These are phyloP conservation scores for Tychaedon coryphoeus DNA, from an alignment of 2,113 vertebrate species.

Conservation along the genomic window DNA sequence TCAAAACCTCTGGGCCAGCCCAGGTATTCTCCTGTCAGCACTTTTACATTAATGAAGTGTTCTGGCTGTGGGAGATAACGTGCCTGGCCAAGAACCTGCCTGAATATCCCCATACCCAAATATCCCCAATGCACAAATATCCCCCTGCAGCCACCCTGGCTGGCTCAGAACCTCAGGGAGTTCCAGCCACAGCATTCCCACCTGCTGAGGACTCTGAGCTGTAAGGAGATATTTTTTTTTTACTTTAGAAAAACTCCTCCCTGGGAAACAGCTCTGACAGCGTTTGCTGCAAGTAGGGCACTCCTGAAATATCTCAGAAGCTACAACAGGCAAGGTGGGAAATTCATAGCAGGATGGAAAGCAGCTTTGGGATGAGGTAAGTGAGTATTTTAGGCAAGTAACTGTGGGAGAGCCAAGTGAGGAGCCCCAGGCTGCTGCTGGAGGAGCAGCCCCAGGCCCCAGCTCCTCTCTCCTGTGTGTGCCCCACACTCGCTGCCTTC, in stretches of 20 bases:
- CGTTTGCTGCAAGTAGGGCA: not conserved
- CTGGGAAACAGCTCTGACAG: not conserved
- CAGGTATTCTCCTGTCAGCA: not conserved
- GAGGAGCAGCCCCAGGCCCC: not conserved
- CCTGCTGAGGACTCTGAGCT: accelerated
- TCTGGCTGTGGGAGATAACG: not conserved
- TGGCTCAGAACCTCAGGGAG: not conserved
- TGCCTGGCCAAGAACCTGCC: not conserved
- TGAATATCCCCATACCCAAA: not conserved
- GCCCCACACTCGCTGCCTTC: not conserved
- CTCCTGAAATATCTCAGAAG: not conserved
- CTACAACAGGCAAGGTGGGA: not conserved
- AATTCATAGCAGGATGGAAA: not conserved
- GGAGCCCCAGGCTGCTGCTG: not conserved
- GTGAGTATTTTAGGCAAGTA: not conserved
- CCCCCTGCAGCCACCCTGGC: not conserved
- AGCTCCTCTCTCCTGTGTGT: not conserved
- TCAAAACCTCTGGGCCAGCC: not conserved
- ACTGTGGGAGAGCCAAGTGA: not conserved
- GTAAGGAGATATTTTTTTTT: not conserved
- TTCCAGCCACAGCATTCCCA: not conserved
- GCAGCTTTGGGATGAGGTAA: not conserved
- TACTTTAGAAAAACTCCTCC: not conserved
- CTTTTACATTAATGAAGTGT: not conserved
- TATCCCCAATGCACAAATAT: not conserved